Conservation (phyloP, 2,888 invertebrate genomes). For the Matsumyia berberina region DNA sequence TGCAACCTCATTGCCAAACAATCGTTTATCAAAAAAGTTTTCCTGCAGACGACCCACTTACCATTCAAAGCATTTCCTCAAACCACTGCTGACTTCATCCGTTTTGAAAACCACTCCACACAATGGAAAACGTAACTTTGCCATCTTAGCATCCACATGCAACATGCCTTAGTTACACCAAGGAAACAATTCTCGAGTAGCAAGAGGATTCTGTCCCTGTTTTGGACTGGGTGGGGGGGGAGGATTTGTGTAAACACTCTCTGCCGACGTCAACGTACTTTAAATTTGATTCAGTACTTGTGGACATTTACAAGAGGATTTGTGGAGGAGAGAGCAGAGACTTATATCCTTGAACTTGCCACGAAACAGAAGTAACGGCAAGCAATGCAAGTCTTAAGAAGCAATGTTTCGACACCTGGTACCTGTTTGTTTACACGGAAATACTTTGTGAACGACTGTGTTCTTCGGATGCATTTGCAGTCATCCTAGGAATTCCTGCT, state of each 20-base stretch:
- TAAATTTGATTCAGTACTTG: constrained; percentile 26
- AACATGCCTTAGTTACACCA: constrained; percentile 34
- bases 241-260: constrained; percentile 43
- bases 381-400: constrained; percentile 25
- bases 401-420: constrained; percentile 23
- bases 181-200: constrained; percentile 43
- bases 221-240: neutral
- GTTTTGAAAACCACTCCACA: constrained; percentile 28
- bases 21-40: constrained; percentile 11
- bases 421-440: constrained; percentile 28
- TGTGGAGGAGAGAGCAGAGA: constrained; percentile 3
- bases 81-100: neutral
- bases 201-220: constrained; percentile 40
- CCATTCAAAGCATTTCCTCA: neutral
- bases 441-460: constrained; percentile 23
- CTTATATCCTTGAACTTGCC: constrained; percentile 59
- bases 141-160: constrained; percentile 39
- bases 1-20: constrained; percentile 19
- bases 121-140: constrained; percentile 42
- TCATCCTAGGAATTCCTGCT: constrained; percentile 12
- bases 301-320: constrained; percentile 16
- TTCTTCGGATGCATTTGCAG: constrained; percentile 1
- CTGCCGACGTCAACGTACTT: constrained; percentile 2
- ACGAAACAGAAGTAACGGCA: constrained; percentile 40
- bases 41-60: neutral